Base-by-base conservation (phyloP, 2,797 vertebrate genomes). In the Strix occidentalis region DNA sequence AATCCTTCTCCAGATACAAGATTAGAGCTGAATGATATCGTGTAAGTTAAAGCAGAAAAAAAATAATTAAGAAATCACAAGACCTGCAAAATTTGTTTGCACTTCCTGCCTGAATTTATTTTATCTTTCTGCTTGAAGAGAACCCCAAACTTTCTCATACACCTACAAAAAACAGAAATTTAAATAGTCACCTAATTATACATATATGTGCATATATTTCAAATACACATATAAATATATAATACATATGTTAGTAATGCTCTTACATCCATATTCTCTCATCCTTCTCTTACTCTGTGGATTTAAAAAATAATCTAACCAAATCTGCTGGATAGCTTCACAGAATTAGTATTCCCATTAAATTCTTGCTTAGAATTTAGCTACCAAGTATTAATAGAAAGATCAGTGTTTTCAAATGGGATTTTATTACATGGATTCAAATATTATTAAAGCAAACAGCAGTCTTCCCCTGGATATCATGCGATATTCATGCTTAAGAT, bases 1-100 rank as follows among this genome's bases (percentile, higher is more conserved):
- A 99, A 99, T 95, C 98, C 98, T 16, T 98, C 98, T 88, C 98
- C 98, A 83, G 98, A 99, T 51, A 98, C 98, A 70, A 98, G 98
- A 93, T 97, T 99, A 91, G 98, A 98, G 84, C 97, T 98, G 60
- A 98, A 98, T 41, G 98, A 99, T 85, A 98, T 99, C 90, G 98
- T 99, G 98, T 99, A 98, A 98, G 98, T 99, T 95, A 60, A 95
- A 76, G n/a, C 14, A 17, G 19, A 33, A 29, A 72, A 15, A 68
- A 10, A 31, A 53, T 15, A 18, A 17, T n/a, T 7, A n/a, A 3
- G 33, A 29, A 29, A 3, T 43, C 18, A 41, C 20, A 72, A 87
- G 16, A 82, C 56, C 25, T 54, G 51, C 17, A 75, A 56, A 87
- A 50, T 56, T 26, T 66, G 23, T 77, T 69, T 90, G 33, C 18